These are phyloP conservation scores for Vulpes lagopus DNA, from an alignment of 2,113 vertebrate species.

Conservation along the genomic window DNA sequence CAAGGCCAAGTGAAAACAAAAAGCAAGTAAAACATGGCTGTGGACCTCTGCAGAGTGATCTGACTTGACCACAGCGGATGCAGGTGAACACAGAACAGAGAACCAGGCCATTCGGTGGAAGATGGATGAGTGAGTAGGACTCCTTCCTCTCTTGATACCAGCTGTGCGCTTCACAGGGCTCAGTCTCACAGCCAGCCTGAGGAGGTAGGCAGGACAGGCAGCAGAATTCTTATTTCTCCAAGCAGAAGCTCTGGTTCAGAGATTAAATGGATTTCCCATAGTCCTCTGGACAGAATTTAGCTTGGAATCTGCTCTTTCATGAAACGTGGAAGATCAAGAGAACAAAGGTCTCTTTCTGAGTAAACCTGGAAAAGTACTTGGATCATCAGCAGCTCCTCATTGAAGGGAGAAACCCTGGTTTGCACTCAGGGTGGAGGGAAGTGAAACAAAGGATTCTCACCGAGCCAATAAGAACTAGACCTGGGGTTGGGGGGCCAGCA, in stretches of 20 bases:
- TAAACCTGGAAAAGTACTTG: not conserved
- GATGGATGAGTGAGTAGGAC: not conserved
- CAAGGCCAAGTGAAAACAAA: not conserved
- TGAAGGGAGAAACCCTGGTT: not conserved
- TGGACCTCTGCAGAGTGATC: not conserved
- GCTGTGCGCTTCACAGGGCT: not conserved
- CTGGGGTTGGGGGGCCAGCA: no score
- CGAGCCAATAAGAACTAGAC: not conserved
- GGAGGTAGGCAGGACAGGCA: not conserved
- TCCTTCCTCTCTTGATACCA: no score
- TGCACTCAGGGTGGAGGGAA: not conserved
- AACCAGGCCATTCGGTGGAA: not conserved
- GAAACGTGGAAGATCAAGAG: not conserved
- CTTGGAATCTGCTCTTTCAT: not conserved
- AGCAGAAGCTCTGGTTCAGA: not conserved
- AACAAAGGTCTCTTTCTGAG: not conserved
- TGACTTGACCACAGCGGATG: not conserved
- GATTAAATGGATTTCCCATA: not conserved
- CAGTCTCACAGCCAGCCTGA: not conserved
- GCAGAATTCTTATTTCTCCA: not conserved
- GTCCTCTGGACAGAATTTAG: not conserved
- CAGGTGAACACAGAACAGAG: not conserved
- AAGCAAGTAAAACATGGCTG: not conserved
- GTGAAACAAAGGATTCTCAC: not conserved
- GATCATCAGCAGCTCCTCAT: not conserved